Evolutionary conservation across 2,888 invertebrate species (phyloP).

Genomic region (Doris montereyensis): DNA sequence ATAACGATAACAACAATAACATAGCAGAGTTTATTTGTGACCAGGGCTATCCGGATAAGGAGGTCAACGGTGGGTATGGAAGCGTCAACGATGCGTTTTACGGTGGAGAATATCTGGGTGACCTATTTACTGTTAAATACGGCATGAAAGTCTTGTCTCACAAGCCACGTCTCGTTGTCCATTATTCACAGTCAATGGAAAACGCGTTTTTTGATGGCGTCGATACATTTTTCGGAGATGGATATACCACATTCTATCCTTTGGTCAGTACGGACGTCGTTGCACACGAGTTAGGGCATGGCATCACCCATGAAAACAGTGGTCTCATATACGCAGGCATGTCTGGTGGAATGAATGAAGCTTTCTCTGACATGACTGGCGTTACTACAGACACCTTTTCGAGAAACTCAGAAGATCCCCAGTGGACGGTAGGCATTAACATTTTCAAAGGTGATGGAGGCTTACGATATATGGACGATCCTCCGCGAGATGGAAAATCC

Average conservation of each 20-base stretch:
- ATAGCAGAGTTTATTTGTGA: not conserved
- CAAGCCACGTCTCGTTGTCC: constrained; percentile 47
- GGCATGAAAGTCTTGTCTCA: constrained; percentile 18
- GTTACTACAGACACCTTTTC: constrained; percentile 48
- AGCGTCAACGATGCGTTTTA: constrained; percentile 52
- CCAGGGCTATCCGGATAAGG: not conserved
- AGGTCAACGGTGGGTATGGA: constrained; percentile 47
- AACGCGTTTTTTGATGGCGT: constrained; percentile 58
- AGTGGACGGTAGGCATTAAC: constrained; percentile 46
- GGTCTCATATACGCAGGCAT: constrained; percentile 49
- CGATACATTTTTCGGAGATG: constrained; percentile 52
- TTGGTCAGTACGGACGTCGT: constrained; percentile 50
- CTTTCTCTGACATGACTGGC: constrained; percentile 55
- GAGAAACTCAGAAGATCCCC: constrained; percentile 22
- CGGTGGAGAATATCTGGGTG: constrained; percentile 48
- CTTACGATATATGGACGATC: constrained; percentile 52
- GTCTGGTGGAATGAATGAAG: constrained; percentile 55
- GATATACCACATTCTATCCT: constrained; percentile 45
- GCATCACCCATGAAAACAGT: constrained; percentile 51
- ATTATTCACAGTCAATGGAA: constrained; percentile 46
- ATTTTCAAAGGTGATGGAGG: constrained; percentile 40
- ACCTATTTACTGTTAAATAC: constrained; percentile 56
- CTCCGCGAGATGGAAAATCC: constrained; percentile 51
- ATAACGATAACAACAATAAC: not conserved
- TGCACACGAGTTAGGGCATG: constrained; percentile 56